Conservation (phyloP, 2,888 invertebrate species). For the Junonia oenone region DNA sequence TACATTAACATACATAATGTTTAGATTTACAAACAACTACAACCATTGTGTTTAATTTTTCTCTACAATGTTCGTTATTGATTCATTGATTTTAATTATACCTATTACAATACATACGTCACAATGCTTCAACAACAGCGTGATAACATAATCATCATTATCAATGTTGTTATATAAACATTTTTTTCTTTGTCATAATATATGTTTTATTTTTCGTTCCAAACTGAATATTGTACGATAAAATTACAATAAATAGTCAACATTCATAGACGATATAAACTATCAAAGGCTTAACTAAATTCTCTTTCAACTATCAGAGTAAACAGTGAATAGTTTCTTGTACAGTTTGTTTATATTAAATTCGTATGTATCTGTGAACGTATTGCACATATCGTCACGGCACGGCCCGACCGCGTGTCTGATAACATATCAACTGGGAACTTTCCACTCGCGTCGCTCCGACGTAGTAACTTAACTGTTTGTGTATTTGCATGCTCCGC, state of each 20-base stretch:
- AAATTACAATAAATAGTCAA: no score
- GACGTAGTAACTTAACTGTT: constrained; percentile 29
- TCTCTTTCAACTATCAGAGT: neutral
- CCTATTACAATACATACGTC: neutral
- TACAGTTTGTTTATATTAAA: neutral
- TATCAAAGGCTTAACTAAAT: neutral
- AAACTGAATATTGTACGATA: no score
- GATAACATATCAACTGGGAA: constrained; percentile 39
- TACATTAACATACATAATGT: neutral
- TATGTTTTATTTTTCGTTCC: no score
- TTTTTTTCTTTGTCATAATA: no score
- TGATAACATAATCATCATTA: no score
- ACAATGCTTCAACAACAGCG: no score
- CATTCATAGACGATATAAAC: no score
- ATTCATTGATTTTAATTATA: neutral
- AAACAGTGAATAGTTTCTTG: neutral
- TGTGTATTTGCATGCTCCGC: constrained; percentile 25
- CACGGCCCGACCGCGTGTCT: constrained; percentile 35
- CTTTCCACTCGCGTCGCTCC: constrained; percentile 35
- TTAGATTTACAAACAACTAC: neutral
- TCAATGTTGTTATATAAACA: no score
- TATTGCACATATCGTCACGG: constrained; percentile 15
- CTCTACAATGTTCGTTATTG: neutral
- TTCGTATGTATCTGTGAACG: neutral
- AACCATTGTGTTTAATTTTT: neutral